phyloP scores from a whole-genome alignment of 2,888 invertebrate species.

The Didymodactylos carnosus region DNA sequence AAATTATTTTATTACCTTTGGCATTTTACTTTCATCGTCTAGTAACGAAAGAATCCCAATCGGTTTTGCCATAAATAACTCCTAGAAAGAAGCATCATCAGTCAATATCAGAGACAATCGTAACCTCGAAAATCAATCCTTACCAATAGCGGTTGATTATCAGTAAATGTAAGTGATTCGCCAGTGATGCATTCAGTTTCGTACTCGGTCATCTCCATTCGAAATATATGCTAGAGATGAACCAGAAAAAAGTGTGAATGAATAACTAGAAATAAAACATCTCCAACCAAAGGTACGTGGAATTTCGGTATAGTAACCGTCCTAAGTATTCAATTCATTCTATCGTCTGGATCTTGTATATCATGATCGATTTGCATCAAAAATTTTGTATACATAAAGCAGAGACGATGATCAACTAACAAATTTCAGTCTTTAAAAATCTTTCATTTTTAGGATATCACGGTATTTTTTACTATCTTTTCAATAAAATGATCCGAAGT shows the following conservation, averaged over 20 bases:
- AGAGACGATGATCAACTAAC: too few species aligned
- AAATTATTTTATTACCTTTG: slow-evolving; percentile 21
- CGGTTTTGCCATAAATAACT: slow-evolving; percentile 26
- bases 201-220: slow-evolving; percentile 30
- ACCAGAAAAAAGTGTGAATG: neutral
- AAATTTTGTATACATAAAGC: too few species aligned
- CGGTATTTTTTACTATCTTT: too few species aligned
- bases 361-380: too few species aligned
- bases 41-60: slow-evolving; percentile 27
- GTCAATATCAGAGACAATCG: neutral
- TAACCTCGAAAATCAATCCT: slow-evolving; percentile 8
- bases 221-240: slow-evolving; percentile 27
- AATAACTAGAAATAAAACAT: neutral
- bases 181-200: slow-evolving; percentile 27
- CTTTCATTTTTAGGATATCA: too few species aligned
- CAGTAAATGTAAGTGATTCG: slow-evolving; percentile 28
- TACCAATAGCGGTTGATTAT: slow-evolving; percentile 29
- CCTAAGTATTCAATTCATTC: too few species aligned
- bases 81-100: slow-evolving; percentile 17
- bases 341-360: too few species aligned
- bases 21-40: slow-evolving; percentile 29
- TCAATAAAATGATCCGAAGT: too few species aligned
- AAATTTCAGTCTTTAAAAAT: too few species aligned
- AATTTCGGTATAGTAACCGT: neutral
- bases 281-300: neutral